These are phyloP conservation scores for Dipodomys ordii DNA, from an alignment of 2,113 vertebrate genomes.

Conservation along the genomic window DNA sequence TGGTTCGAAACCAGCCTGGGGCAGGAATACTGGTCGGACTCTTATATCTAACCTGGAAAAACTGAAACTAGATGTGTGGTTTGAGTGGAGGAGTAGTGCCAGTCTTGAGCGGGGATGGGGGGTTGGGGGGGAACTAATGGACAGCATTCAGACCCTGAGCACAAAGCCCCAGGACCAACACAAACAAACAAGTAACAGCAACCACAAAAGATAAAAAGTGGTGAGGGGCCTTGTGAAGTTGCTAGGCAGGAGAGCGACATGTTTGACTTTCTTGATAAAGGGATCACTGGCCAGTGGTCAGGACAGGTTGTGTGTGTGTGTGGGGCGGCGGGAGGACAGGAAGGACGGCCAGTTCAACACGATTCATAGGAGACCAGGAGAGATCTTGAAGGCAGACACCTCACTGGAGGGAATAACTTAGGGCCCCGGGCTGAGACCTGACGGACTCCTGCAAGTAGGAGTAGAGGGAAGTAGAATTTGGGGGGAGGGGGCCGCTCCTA, in stretches of 20 bases:
- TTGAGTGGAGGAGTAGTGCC: no score
- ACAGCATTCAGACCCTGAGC: no score
- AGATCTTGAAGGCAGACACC: neutral
- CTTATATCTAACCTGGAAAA: no score
- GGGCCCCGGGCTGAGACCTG: neutral
- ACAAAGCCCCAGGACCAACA: no score
- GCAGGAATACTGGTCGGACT: no score
- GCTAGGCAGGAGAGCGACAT: neutral
- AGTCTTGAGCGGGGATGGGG: no score
- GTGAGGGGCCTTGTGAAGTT: neutral
- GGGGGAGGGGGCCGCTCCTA: neutral
- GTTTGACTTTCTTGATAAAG: neutral
- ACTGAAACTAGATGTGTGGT: no score
- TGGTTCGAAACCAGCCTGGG: no score
- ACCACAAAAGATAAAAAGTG: neutral
- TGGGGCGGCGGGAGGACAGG: neutral
- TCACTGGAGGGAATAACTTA: neutral
- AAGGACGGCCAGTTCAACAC: neutral
- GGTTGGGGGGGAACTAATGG: no score
- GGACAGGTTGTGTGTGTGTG: neutral
- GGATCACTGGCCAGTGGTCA: neutral
- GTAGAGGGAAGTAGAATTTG: neutral
- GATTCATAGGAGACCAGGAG: neutral
- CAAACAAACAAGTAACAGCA: no score
- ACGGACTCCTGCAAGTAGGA: neutral